phyloP scores from a whole-genome alignment of 2,797 vertebrate species.

The Enteromius treurensis region DNA sequence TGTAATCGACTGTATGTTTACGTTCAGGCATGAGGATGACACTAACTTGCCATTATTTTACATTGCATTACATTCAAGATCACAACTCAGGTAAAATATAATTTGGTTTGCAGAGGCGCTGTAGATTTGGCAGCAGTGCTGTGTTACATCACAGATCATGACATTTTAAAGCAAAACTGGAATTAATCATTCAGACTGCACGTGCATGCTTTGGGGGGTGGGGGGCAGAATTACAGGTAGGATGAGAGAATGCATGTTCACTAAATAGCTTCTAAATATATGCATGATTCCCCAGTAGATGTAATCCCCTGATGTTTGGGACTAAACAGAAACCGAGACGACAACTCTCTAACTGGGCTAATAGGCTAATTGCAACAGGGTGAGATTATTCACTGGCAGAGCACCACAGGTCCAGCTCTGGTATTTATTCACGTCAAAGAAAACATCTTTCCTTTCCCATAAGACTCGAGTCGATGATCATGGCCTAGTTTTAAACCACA shows the following conservation, averaged over 20 bases:
- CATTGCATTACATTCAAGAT: not conserved
- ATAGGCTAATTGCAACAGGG: conserved; percentile 65
- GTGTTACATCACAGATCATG: conserved; percentile 27
- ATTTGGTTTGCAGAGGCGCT: not conserved
- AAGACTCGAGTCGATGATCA: not conserved
- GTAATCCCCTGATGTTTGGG: conserved; percentile 56
- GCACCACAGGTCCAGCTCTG: conserved; percentile 33
- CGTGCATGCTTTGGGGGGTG: not conserved
- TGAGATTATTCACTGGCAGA: conserved; percentile 51
- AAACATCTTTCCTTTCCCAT: conserved; percentile 32
- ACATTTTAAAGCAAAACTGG: conserved; percentile 28
- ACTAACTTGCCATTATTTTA: not conserved
- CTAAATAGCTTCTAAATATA: conserved; percentile 59
- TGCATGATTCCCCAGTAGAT: conserved; percentile 52
- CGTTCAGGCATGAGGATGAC: not conserved
- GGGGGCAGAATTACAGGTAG: not conserved
- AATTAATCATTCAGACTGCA: conserved; percentile 19
- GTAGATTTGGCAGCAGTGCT: not conserved
- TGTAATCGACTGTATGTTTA: not conserved
- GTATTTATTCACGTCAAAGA: conserved; percentile 43
- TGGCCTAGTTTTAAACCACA: conserved; percentile 41
- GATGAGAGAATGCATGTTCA: conserved; percentile 29
- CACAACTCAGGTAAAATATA: not conserved
- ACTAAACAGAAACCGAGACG: conserved; percentile 59
- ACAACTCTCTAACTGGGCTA: conserved; percentile 61